A percentile compares a stretch with the other conserved stretches of the same genome.
phyloP scores from a whole-genome alignment of 2,797 vertebrate genomes.

The Anomalospiza imberbis region DNA sequence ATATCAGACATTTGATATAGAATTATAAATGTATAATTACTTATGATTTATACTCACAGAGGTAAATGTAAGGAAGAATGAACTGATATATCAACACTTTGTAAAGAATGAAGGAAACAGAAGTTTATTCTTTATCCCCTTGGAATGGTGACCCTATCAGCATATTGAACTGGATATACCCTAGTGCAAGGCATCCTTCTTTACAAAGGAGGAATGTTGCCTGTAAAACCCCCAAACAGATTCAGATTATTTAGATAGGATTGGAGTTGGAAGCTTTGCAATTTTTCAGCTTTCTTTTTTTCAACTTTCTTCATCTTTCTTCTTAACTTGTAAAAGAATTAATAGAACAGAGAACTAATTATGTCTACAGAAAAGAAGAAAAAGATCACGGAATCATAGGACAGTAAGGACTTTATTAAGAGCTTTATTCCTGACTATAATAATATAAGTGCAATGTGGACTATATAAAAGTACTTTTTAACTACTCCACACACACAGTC shows the following conservation, averaged over 20 bases:
- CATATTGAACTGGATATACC: neutral
- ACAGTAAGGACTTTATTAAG: neutral
- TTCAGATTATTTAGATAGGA: neutral
- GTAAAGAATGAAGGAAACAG: neutral
- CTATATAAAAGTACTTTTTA: neutral
- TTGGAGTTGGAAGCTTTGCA: neutral
- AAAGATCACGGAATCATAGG: neutral
- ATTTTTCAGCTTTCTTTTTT: neutral
- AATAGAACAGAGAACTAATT: neutral
- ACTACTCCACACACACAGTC: neutral
- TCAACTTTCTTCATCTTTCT: neutral
- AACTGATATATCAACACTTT: neutral
- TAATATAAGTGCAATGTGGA: neutral
- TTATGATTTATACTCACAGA: neutral
- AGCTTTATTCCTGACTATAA: neutral
- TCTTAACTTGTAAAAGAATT: neutral
- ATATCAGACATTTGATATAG: neutral
- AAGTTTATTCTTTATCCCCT: neutral
- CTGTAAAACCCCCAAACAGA: neutral
- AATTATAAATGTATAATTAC: neutral
- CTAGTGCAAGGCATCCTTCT: neutral
- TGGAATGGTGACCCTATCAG: neutral
- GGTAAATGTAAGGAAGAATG: neutral
- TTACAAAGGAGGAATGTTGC: neutral
- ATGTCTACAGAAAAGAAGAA: neutral